A percentile compares a stretch with the other conserved stretches of the same genome.
Conservation (phyloP, 2,797 vertebrate species). For the Enteromius radiatus region DNA sequence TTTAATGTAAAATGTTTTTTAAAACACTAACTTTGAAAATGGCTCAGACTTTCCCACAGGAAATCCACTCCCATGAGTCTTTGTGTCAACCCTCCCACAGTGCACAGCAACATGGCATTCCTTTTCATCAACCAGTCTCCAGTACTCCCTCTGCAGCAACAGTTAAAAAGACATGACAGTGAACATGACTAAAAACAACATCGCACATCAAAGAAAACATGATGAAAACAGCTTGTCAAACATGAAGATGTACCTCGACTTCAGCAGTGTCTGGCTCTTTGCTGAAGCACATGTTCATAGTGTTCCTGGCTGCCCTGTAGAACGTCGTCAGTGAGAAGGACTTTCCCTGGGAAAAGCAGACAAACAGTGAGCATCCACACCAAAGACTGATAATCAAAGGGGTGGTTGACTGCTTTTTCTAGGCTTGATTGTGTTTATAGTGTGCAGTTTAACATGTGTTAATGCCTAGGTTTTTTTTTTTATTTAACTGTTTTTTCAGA, state of each 20-base stretch:
- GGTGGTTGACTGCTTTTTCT: background rate
- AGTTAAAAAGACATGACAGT: constrained; percentile 14
- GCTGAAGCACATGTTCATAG: constrained; percentile 99
- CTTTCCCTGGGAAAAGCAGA: constrained; percentile 84
- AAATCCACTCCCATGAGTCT: constrained; percentile 97
- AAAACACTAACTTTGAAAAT: constrained; percentile 90
- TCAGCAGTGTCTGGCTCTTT: constrained; percentile 94
- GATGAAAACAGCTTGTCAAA: background rate
- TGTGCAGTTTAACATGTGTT: background rate
- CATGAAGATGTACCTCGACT: constrained; percentile 87
- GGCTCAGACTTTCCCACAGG: constrained; percentile 97
- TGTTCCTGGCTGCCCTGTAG: constrained; percentile 98
- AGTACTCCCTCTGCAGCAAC: constrained; percentile 93
- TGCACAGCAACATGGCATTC: constrained; percentile 97
- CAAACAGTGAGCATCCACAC: background rate
- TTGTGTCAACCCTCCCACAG: constrained; percentile 98
- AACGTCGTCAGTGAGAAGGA: constrained; percentile 98
- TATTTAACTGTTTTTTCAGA: no score
- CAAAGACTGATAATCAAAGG: background rate
- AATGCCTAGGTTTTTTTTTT: background rate
- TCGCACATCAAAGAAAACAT: constrained; percentile 1
- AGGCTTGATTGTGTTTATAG: background rate
- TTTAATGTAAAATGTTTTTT: background rate
- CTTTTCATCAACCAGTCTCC: constrained; percentile 95
- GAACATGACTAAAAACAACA: background rate